phyloP scores from a whole-genome alignment of 2,113 vertebrate species.

The Dicerorhinus sumatrensis region DNA sequence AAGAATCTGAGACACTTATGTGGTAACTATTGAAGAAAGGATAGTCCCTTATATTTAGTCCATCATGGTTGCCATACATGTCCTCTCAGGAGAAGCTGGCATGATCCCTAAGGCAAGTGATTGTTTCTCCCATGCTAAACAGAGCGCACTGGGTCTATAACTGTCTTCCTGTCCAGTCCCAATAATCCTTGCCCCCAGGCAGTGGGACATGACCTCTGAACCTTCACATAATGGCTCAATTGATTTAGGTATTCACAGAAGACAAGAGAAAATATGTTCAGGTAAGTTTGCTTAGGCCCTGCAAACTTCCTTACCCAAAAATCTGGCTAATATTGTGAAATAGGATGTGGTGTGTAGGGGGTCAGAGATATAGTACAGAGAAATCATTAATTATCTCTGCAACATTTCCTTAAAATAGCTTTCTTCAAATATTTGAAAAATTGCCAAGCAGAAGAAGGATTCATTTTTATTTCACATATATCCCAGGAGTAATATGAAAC shows the following conservation, averaged over 20 bases:
- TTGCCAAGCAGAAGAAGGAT: not conserved
- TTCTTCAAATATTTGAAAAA: slow-evolving; percentile 9
- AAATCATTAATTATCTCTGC: not conserved
- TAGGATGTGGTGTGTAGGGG: fast-evolving
- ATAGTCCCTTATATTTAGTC: not conserved
- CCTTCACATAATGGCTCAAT: not conserved
- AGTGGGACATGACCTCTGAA: not conserved
- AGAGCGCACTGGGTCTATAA: not conserved
- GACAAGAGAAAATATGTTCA: no score
- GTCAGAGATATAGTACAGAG: not conserved
- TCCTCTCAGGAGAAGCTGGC: not conserved
- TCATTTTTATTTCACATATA: not conserved
- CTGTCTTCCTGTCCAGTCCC: fast-evolving
- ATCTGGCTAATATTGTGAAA: not conserved
- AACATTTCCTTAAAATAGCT: not conserved
- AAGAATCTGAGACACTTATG: not conserved
- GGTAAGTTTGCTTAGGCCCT: not conserved
- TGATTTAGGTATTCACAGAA: not conserved
- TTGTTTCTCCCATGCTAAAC: not conserved
- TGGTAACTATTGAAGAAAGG: not conserved
- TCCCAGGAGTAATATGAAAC: not conserved
- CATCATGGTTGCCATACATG: fast-evolving
- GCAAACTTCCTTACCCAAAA: not conserved
- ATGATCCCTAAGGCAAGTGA: not conserved
- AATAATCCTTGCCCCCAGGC: not conserved